Base-by-base conservation (phyloP, 2,113 vertebrate species). In the Chionomys nivalis region DNA sequence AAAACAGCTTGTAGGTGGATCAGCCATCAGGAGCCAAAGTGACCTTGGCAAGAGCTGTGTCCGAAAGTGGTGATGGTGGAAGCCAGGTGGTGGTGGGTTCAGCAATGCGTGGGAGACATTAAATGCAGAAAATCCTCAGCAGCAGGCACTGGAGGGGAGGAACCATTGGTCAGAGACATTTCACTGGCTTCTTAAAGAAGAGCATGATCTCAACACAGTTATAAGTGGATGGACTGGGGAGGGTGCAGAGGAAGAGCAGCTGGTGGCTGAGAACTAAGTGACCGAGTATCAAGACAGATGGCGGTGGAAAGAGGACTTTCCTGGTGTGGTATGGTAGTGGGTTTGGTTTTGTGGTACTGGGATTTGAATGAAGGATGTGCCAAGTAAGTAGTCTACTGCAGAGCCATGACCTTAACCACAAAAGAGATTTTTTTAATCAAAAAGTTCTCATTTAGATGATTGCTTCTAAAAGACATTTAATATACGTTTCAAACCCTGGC, bases 61-160 rank as follows among this genome's bases (percentile, higher is more conserved):
- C 70, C 55, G 58, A 70, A 66, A 95, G 92, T 96, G 94, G 33
- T 66, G 76, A 9, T 92, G 61, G 92, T 66, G 28, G 93, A 87
- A 97, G 79, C 75, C 92, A 94, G 96, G 72, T 82, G 86, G 89
- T 24, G 0, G 8, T 13, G 72, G 78, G 93, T 31, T 49, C 70
- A 96, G 92, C 90, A 81, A 36, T 81, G 93, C 39, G 83, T 95
- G 79, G 94, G 92, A 90, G 36, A 33, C 31, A 0, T 90, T 92
- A 92, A 47, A 93, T 95, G 87, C 23, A 93, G 93, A 94, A 95
- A 91, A 79, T 85, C 58, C 42, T 93, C 65, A 81, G 83, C 75
- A 44, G 14, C 85, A 66, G 75, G 24, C 85, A 26, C 89, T 52
- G 21, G 66, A 77, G 36, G 52, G 55, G 47, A 90, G 81, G 87